phyloP scores from a whole-genome alignment of 2,113 vertebrate genomes.

The Heterochromis multidens region DNA sequence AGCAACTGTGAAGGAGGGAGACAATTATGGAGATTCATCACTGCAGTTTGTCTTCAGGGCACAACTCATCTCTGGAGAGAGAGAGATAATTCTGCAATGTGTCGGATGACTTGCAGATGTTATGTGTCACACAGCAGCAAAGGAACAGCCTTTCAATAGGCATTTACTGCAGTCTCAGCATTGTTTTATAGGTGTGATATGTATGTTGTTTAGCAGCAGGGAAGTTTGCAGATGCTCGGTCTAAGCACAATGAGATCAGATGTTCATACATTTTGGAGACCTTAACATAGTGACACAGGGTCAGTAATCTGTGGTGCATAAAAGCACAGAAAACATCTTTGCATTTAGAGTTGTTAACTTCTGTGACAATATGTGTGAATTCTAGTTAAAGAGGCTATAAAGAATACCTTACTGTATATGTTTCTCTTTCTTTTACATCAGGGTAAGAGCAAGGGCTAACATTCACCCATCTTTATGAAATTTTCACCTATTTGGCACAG shows the following conservation, averaged over 20 bases:
- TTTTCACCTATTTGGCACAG: background rate
- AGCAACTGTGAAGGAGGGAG: slow-evolving; percentile 31
- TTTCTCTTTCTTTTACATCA: background rate
- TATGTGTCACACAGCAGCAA: slow-evolving; percentile 21
- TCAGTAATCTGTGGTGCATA: background rate
- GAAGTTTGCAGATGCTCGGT: slow-evolving; percentile 30
- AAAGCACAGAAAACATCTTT: background rate
- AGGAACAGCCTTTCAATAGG: slow-evolving; percentile 50
- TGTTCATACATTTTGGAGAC: background rate
- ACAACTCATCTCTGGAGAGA: slow-evolving; percentile 51
- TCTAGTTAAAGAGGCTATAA: background rate
- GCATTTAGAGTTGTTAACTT: background rate
- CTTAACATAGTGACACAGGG: background rate
- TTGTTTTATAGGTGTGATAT: slow-evolving; percentile 17
- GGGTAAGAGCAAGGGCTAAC: background rate
- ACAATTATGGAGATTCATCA: slow-evolving; percentile 68
- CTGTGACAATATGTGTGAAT: background rate
- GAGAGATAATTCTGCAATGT: slow-evolving; percentile 45
- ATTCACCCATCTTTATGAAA: background rate
- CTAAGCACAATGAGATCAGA: background rate
- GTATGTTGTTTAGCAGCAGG: background rate
- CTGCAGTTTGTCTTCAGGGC: slow-evolving; percentile 61
- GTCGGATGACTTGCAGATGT: slow-evolving; percentile 65
- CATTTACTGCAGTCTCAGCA: slow-evolving; percentile 38
- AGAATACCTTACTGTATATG: background rate